These are phyloP conservation scores for Heliconius cydno DNA, from an alignment of 2,888 invertebrate genomes.

Conservation along the genomic window DNA sequence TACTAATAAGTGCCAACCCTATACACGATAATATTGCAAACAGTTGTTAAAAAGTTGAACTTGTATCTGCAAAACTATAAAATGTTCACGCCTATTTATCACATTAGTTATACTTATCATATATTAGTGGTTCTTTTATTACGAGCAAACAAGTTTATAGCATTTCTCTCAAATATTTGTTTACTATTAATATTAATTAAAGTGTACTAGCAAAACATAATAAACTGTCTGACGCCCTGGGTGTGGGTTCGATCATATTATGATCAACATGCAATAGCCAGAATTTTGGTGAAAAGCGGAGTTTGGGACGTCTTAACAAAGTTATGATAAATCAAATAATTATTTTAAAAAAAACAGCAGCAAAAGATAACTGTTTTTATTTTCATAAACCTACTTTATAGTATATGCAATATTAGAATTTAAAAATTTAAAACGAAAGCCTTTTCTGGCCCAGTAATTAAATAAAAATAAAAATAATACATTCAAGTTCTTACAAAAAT, in stretches of 20 bases:
- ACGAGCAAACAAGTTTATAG: neutral
- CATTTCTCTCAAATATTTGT: neutral
- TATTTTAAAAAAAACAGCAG: no score
- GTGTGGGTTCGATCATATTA: no score
- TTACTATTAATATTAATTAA: neutral
- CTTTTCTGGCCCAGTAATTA: neutral
- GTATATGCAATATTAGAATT: no score
- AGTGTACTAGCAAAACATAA: neutral
- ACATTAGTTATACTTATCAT: slow-evolving; percentile 32
- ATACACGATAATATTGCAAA: neutral
- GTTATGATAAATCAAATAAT: no score
- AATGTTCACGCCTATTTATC: slow-evolving; percentile 44
- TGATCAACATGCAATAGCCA: no score
- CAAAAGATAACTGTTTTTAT: no score
- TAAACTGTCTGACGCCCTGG: neutral
- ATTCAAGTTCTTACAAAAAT: neutral
- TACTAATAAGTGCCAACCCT: neutral
- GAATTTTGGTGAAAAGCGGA: no score
- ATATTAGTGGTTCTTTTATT: slow-evolving; percentile 29
- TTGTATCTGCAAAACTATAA: slow-evolving; percentile 43
- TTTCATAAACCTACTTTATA: no score
- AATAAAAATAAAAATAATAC: neutral
- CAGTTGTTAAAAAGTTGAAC: slow-evolving; percentile 11
- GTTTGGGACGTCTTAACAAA: no score
- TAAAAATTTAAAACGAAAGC: neutral